Evolutionary conservation across 2,113 vertebrate species (phyloP).

Genomic region (Diadophis punctatus): DNA sequence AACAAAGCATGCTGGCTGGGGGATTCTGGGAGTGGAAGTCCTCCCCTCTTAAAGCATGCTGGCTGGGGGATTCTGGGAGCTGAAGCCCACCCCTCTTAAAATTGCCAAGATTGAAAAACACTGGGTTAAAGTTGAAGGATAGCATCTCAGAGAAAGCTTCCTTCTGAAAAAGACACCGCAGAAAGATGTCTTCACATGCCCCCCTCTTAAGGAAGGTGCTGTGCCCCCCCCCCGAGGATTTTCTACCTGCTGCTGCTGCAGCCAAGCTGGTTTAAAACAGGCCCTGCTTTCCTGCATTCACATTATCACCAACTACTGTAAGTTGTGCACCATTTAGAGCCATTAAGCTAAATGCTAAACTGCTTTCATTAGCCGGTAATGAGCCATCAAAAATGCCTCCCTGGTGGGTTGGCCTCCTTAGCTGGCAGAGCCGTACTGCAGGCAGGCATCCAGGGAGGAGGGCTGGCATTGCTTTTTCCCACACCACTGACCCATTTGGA

Average conservation of each 20-base stretch:
- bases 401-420: constrained; percentile 30
- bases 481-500: not conserved
- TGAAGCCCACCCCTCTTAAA: not conserved
- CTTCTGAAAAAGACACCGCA: not conserved
- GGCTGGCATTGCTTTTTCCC: not conserved
- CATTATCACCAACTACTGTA: constrained; percentile 49
- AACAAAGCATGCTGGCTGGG: too few species aligned
- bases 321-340: constrained; percentile 66
- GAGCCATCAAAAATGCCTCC: constrained; percentile 64
- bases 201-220: not conserved
- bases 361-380: constrained; percentile 67
- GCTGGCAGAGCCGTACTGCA: constrained; percentile 17
- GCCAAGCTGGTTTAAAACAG: not conserved
- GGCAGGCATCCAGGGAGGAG: not conserved
- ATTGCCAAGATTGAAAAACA: not conserved
- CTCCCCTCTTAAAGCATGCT: too few species aligned
- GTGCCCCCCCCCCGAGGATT: not conserved
- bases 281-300: not conserved
- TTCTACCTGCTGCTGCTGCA: not conserved
- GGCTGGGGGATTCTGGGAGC: not conserved
- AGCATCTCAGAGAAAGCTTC: too few species aligned
- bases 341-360: constrained; percentile 65
- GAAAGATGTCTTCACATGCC: not conserved
- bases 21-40: too few species aligned
- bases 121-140: not conserved